Conservation (phyloP, 1,140 invertebrate genomes). For the Anastatus disparis region DNA sequence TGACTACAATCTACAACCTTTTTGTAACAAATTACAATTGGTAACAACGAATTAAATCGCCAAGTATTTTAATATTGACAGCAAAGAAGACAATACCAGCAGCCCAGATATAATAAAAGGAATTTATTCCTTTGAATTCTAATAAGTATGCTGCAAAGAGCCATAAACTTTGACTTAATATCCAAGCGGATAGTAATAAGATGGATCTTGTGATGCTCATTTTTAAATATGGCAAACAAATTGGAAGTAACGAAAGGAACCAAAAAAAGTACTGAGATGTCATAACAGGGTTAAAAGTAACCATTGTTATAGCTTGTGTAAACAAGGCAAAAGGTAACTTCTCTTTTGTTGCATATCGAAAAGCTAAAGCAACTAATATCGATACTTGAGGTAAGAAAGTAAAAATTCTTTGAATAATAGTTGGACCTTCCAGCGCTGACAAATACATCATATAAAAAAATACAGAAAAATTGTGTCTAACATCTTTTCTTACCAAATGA, state of each 20-base stretch:
- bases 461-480: conserved; percentile 96
- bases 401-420: conserved; percentile 72
- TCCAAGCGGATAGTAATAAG: conserved; percentile 74
- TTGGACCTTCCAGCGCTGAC: conserved; percentile 67
- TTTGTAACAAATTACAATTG: conserved; percentile 26
- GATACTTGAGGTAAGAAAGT: conserved; percentile 81
- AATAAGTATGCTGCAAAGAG: conserved; percentile 89
- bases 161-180: conserved; percentile 85
- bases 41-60: conserved; percentile 74
- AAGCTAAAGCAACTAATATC: conserved; percentile 77
- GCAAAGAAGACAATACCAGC: conserved; percentile 81
- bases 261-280: conserved; percentile 99
- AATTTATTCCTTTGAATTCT: conserved; percentile 88
- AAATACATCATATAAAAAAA: conserved; percentile 96
- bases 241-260: conserved; percentile 89
- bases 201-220: conserved; percentile 67
- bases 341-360: conserved; percentile 73
- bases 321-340: conserved; percentile 89
- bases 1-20: not conserved
- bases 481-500: conserved; percentile 90
- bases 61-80: conserved; percentile 79
- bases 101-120: conserved; percentile 84
- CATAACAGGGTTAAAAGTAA: conserved; percentile 95
- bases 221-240: conserved; percentile 76
- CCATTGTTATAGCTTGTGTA: conserved; percentile 86